phyloP scores from a whole-genome alignment of 2,888 invertebrate genomes.

The Lumbricus terrestris region DNA sequence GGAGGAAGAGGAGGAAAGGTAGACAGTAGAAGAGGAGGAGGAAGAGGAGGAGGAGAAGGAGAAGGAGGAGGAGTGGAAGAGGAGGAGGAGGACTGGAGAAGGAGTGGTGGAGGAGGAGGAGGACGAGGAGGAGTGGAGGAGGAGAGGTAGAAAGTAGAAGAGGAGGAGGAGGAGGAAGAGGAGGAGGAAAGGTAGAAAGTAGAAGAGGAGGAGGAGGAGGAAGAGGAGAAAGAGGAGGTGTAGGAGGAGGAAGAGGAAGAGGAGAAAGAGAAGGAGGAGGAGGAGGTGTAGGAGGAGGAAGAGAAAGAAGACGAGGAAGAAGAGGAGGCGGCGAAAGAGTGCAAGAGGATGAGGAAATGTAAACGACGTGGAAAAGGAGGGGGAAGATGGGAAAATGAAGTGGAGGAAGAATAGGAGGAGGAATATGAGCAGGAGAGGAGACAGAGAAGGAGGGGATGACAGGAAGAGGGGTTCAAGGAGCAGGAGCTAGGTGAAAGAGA shows the following conservation, averaged over 20 bases:
- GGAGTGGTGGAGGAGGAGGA: too few species aligned
- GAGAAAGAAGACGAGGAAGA: slow-evolving; percentile 24
- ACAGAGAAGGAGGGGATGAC: background rate
- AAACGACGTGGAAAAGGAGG: background rate
- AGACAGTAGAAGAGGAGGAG: slow-evolving; percentile 21
- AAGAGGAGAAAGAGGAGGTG: too few species aligned
- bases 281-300: slow-evolving; percentile 11
- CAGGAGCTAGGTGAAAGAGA: too few species aligned
- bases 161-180: too few species aligned
- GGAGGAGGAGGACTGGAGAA: too few species aligned
- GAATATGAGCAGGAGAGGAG: background rate
- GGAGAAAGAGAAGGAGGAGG: slow-evolving; percentile 23
- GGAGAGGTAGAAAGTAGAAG: too few species aligned
- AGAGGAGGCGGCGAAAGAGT: background rate
- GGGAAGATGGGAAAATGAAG: background rate
- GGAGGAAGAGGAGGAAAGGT: slow-evolving; percentile 27
- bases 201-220: too few species aligned
- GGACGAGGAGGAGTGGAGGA: too few species aligned
- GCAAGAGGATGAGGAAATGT: too few species aligned
- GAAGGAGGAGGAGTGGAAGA: background rate
- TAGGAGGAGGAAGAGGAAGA: background rate
- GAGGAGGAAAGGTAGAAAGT: too few species aligned
- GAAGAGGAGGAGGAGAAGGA: background rate
- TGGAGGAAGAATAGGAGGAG: background rate
- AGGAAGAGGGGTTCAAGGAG: too few species aligned